Conservation (phyloP, 2,888 invertebrate species). For the Leptopilina drosophilae region DNA sequence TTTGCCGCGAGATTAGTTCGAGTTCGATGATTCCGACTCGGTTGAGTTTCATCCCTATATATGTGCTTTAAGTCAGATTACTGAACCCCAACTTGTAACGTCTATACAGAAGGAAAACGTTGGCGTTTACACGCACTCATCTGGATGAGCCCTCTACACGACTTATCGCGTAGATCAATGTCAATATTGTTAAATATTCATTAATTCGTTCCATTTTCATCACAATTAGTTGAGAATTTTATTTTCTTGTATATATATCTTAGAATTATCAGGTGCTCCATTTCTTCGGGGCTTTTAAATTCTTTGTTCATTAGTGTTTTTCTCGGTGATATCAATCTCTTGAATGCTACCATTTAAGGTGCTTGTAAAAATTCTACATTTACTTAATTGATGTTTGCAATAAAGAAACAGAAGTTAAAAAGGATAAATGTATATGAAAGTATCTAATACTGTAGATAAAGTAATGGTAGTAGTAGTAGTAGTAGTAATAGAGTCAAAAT, state of each 20-base stretch:
- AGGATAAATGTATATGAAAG: no score
- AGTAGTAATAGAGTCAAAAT: no score
- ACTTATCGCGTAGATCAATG: constrained; percentile 10
- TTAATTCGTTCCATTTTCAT: neutral
- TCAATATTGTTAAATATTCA: constrained; percentile 11
- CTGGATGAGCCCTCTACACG: neutral
- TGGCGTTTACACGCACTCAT: neutral
- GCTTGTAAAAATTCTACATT: no score
- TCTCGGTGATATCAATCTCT: no score
- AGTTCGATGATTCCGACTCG: constrained; percentile 61
- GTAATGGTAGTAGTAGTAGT: no score
- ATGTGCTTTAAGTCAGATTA: constrained; percentile 61
- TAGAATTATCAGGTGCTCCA: neutral
- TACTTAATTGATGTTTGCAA: no score
- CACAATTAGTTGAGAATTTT: no score
- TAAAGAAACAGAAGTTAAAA: no score
- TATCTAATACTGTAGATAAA: no score
- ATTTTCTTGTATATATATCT: neutral
- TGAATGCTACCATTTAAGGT: no score
- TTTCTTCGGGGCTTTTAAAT: constrained; percentile 1
- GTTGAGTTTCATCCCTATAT: constrained; percentile 53
- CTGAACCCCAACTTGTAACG: constrained; percentile 60
- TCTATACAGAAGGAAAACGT: constrained; percentile 50
- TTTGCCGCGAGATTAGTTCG: constrained; percentile 64
- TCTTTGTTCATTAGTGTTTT: neutral